Evolutionary conservation across 2,113 vertebrate genomes (phyloP), one percentile per base, ranked within the genome.

Genomic region (Trochalopteron elliotii): DNA sequence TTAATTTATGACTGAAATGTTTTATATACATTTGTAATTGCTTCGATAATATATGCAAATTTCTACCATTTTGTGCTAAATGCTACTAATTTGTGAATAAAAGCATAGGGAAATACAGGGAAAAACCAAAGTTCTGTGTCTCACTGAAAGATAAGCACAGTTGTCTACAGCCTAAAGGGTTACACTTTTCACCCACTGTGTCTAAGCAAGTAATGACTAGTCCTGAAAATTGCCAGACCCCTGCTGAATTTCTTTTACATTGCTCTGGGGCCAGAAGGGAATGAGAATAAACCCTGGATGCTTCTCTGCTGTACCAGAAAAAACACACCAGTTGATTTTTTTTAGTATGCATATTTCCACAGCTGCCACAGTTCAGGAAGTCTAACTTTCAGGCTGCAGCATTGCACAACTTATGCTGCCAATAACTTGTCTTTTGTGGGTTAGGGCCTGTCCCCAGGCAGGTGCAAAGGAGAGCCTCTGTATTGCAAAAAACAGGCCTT

Each of bases 221-320:
- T 30, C 63, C 57, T 71, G 68, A 94, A 87, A 87, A 63, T 52
- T 84, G 83, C 44, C 67, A 28, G 33, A 69, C 63, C 70, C 86
- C 82, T 69, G 79, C 68, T 93, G 90, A 60, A 90, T 77, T 93
- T 94, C 90, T 53, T 79, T 95, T 89, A 96, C 93, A 89, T 81
- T 59, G 83, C 83, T 95, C 79, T 81, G 0, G 6, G 90, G 64
- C 79, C 56, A 88, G 59, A 16, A 86, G 18, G 12, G 60, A 86
- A 74, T 37, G 39, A 70, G 55, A 94, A 83, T 11, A 72, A 92
- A 70, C 55, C 64, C 30, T 83, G 64, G 33, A 71, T 92, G 86
- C 61, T 72, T 56, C 77, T 67, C 80, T 91, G 83, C 68, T 82
- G 72, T 68, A 89, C 67, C 53, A 76, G 55, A 87, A 87, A 42